phyloP scores from a whole-genome alignment of 2,888 invertebrate species.

The Herminia tarsipennalis region DNA sequence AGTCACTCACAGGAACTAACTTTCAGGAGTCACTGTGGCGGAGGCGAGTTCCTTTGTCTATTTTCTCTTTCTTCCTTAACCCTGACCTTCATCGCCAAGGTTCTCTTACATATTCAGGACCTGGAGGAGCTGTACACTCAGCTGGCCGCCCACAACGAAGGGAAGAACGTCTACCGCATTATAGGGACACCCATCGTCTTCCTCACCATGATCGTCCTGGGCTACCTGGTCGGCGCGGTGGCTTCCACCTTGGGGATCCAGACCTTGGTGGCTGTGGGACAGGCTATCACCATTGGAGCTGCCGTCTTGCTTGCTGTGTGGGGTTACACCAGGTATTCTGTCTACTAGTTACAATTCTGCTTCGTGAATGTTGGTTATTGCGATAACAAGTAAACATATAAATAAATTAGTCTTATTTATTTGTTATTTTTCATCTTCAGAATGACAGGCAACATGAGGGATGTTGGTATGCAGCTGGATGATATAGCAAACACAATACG shows the following conservation, averaged over 20 bases:
- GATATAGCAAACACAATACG: conserved; percentile 50
- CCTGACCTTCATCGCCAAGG: background rate
- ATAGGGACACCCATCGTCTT: conserved; percentile 97
- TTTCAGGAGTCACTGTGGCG: background rate
- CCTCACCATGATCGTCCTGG: conserved; percentile 91
- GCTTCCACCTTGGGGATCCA: conserved; percentile 92
- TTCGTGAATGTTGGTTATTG: background rate
- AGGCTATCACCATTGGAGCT: conserved; percentile 89
- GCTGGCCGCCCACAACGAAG: conserved; percentile 96
- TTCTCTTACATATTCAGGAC: conserved; percentile 87
- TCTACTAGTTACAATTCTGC: no score
- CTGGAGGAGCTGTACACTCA: conserved; percentile 92
- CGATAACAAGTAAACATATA: no score
- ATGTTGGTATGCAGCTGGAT: conserved; percentile 54
- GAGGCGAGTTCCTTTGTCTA: background rate
- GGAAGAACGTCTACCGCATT: conserved; percentile 98
- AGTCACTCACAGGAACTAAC: no score
- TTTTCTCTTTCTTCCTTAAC: background rate
- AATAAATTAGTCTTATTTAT: no score
- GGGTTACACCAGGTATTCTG: conserved; percentile 94
- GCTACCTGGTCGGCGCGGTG: conserved; percentile 93
- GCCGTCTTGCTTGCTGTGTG: conserved; percentile 91
- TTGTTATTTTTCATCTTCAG: conserved; percentile 44
- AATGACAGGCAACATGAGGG: conserved; percentile 57
- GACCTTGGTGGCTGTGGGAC: conserved; percentile 91